phyloP scores from a whole-genome alignment of 2,797 vertebrate genomes.

The Syngnathus rostellatus region DNA sequence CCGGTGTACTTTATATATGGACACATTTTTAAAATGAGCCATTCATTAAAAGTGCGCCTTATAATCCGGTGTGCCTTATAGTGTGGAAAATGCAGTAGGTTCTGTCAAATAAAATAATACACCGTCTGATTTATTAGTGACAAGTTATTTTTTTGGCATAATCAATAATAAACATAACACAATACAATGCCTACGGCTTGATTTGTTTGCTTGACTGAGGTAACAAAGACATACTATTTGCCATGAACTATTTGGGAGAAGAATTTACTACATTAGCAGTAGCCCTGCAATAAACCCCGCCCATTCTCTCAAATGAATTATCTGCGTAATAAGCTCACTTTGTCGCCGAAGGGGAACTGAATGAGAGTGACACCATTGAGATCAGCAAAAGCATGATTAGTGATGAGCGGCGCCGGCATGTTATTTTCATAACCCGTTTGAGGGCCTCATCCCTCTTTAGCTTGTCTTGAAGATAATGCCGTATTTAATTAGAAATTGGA shows the following conservation, averaged over 20 bases:
- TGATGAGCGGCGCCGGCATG: constrained; percentile 65
- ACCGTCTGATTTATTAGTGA: too few relatives aligned
- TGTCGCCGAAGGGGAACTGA: constrained; percentile 71
- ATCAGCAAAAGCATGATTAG: constrained; percentile 72
- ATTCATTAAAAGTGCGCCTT: too few relatives aligned
- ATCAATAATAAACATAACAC: background rate
- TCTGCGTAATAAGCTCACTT: constrained; percentile 68
- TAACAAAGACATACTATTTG: constrained; percentile 24
- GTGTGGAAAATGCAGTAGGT: too few relatives aligned
- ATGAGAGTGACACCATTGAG: constrained; percentile 70
- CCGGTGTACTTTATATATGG: too few relatives aligned
- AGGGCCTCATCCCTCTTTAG: constrained; percentile 70
- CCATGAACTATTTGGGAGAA: constrained; percentile 40
- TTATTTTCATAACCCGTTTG: constrained; percentile 79
- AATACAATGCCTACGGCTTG: background rate
- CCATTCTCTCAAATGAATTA: constrained; percentile 64
- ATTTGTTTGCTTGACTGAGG: background rate
- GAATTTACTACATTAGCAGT: constrained; percentile 58
- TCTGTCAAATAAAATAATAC: too few relatives aligned
- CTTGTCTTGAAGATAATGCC: constrained; percentile 81
- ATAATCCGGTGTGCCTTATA: too few relatives aligned
- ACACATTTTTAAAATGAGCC: too few relatives aligned
- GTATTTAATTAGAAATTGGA: constrained; percentile 87
- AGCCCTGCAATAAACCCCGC: constrained; percentile 47
- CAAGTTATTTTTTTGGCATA: too few relatives aligned